Percentiles rank a stretch among this genome's conserved stretches.
These are phyloP conservation scores for Drosophila picticornis DNA, from an alignment of 2,888 invertebrate species.

Conservation along the genomic window DNA sequence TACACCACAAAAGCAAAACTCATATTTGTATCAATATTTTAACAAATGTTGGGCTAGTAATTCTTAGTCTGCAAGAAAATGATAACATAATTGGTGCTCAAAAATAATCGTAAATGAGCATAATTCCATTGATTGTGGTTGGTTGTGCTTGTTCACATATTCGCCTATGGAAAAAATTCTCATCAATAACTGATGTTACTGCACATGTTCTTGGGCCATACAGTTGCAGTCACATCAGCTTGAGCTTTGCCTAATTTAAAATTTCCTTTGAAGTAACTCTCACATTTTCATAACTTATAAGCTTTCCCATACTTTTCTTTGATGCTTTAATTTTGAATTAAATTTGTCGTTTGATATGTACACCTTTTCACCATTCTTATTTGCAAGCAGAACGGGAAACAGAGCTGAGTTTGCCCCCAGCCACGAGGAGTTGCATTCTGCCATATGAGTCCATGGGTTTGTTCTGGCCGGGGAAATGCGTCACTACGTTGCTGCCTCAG, in stretches of 20 bases:
- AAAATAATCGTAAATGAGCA: background rate
- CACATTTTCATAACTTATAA: conserved; percentile 64
- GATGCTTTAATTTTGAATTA: conserved; percentile 39
- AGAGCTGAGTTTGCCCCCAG: conserved; percentile 1
- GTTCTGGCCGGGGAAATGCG: conserved; percentile 29
- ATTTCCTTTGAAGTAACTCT: conserved; percentile 57
- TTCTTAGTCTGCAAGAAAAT: background rate
- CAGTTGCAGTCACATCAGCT: background rate
- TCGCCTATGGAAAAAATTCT: background rate
- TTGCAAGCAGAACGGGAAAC: background rate
- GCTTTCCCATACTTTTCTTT: conserved; percentile 30
- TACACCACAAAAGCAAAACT: background rate
- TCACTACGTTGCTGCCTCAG: conserved; percentile 18
- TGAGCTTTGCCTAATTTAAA: conserved; percentile 40
- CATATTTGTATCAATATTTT: background rate
- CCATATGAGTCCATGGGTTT: background rate
- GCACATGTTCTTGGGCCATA: background rate
- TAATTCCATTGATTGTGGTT: background rate
- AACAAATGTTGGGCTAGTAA: background rate
- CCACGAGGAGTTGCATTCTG: conserved; percentile 8
- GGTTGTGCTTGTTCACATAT: background rate
- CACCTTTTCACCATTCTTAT: conserved; percentile 16
- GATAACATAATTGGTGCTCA: background rate
- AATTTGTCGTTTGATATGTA: conserved; percentile 44
- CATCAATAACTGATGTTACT: background rate